These are phyloP conservation scores for Pachyseris speciosa DNA, from an alignment of 64 coral and sea anemone genomes.

Conservation along the genomic window DNA sequence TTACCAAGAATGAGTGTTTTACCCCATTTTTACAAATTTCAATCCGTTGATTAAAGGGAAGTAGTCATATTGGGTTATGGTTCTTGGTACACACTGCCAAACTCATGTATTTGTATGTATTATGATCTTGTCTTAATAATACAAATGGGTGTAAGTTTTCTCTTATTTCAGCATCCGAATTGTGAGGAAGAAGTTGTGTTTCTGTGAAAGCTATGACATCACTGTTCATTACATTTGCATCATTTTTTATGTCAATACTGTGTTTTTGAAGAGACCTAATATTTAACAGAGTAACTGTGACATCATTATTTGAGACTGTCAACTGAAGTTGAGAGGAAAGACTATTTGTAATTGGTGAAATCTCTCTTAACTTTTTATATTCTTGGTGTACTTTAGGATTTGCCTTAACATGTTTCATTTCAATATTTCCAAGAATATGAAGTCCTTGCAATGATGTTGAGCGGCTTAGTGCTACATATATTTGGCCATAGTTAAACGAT, in stretches of 20 bases:
- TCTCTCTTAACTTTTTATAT: conserved; percentile 78
- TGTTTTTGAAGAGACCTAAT: conserved; percentile 66
- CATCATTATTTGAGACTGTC: conserved; percentile 23
- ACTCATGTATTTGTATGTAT: conserved; percentile 42
- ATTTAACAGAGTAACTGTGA: conserved; percentile 61
- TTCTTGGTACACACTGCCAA: conserved; percentile 45
- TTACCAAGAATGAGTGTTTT: conserved; percentile 24
- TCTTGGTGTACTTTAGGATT: conserved; percentile 70
- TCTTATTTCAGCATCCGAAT: conserved; percentile 60
- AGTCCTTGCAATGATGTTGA: conserved; percentile 77
- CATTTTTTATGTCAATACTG: conserved; percentile 63
- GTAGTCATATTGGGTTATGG: conserved; percentile 26
- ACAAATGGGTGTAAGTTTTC: conserved; percentile 44
- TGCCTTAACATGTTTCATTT: conserved; percentile 78
- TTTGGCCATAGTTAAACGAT: conserved; percentile 87
- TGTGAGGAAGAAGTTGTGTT: conserved; percentile 55
- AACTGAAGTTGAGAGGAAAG: conserved; percentile 49
- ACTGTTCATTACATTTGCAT: conserved; percentile 48
- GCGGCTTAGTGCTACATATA: conserved; percentile 80
- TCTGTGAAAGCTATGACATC: conserved; percentile 57
- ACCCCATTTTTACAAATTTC: conserved; percentile 11
- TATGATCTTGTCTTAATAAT: conserved; percentile 54
- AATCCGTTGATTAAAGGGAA: conserved; percentile 48
- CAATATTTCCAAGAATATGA: conserved; percentile 80
- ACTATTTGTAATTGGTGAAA: conserved; percentile 67